Evolutionary conservation across 2,797 vertebrate species (phyloP).

Genomic region (Microchirus variegatus): DNA sequence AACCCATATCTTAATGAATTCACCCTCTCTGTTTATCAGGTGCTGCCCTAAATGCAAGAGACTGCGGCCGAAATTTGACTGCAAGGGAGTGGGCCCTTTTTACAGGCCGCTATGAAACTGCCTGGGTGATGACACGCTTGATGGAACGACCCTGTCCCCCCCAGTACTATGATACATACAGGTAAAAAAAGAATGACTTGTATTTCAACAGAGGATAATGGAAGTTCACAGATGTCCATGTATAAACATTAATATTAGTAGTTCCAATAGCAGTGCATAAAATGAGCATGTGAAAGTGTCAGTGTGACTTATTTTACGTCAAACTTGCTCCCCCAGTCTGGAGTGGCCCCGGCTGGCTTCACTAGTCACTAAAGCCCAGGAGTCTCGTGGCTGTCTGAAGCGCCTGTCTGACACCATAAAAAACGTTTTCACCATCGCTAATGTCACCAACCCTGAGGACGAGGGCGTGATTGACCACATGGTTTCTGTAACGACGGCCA

Average conservation of each 20-base stretch:
- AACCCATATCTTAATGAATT: neutral
- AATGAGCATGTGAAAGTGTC: neutral
- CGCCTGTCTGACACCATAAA: slow-evolving; percentile 83
- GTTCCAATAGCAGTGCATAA: neutral
- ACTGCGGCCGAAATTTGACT: slow-evolving; percentile 86
- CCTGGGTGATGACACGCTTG: slow-evolving; percentile 86
- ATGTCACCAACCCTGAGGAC: slow-evolving; percentile 84
- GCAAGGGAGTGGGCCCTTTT: slow-evolving; percentile 93
- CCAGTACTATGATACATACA: slow-evolving; percentile 86
- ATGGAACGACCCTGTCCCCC: slow-evolving; percentile 85
- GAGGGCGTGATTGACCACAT: slow-evolving; percentile 92
- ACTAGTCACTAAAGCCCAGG: slow-evolving; percentile 82
- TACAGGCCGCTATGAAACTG: slow-evolving; percentile 89
- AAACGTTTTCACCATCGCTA: slow-evolving; percentile 80
- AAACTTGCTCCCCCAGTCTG: slow-evolving; percentile 54
- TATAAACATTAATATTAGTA: neutral
- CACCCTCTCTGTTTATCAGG: slow-evolving; percentile 71
- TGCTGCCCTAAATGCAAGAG: slow-evolving; percentile 86
- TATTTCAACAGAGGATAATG: neutral
- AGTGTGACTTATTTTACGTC: neutral
- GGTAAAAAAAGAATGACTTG: slow-evolving; percentile 44
- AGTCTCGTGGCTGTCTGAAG: slow-evolving; percentile 88
- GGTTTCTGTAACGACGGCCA: slow-evolving; percentile 90
- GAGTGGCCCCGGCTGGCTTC: slow-evolving; percentile 88
- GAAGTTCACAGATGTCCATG: neutral